Base-by-base conservation (phyloP, 2,797 vertebrate species). In the Sphaeramia orbicularis region DNA sequence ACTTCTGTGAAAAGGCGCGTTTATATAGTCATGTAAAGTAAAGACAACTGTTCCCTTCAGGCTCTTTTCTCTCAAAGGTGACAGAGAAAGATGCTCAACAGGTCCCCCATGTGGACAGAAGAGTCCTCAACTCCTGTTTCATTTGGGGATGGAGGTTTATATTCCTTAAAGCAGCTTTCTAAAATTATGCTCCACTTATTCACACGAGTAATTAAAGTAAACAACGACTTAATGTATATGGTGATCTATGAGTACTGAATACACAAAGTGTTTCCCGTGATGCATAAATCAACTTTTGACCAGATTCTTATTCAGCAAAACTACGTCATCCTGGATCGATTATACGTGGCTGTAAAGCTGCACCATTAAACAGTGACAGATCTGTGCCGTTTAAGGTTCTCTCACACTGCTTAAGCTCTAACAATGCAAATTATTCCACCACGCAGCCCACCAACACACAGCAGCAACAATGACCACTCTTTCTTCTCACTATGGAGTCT, bases 31-130 rank as follows among this genome's bases (percentile, higher is more conserved):
- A 9, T 36, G 14, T 4, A 19, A 6, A n/a, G 19, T n/a, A 2
- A 54, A 43, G 9, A 58, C 2, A 35, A 27, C 16, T 10, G 30
- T 36, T n/a, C 8, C 27, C 12, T 18, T 3, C 18, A 42, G 35
- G 1, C 35, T 49, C 13, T 49, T 47, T 38, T 16, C n/a, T 30
- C 35, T 41, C n/a, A 16, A 5, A 40, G 32, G n/a, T 50, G 42
- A 24, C 10, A 27, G n/a, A 2, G 6, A 4, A 50, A 41, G 36
- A 30, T 38, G 53, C 37, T 56, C 56, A 12, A 66, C 42, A 47
- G 65, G 63, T 7, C 73, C 80, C 63, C 42, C 74, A 0, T 15
- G 81, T 85, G 85, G 85, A 6, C 0, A 10, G 12, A 72, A 21
- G 63, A 38, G 18, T 58, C 37, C 4, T n/a, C 36, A 44, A 47